A percentile compares a stretch with the other conserved stretches of the same genome.
Evolutionary conservation across 1,140 invertebrate genomes (phyloP).

Genomic region (Halictus rubicundus): DNA sequence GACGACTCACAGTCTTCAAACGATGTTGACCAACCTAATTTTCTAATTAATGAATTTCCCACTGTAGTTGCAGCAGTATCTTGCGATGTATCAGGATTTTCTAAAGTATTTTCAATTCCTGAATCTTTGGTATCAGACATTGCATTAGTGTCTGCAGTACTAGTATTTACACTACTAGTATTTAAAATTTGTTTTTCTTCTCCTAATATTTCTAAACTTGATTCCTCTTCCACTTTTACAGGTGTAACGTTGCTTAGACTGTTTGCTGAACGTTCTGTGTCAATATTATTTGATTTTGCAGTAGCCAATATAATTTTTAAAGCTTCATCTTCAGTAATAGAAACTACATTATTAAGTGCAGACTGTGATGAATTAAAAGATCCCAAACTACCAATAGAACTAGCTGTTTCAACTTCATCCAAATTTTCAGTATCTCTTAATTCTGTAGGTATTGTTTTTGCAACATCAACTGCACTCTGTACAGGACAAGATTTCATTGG

Average conservation of each 20-base stretch:
- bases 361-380: slow-evolving; percentile 74
- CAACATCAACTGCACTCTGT: slow-evolving; percentile 86
- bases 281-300: neutral
- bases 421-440: slow-evolving; percentile 73
- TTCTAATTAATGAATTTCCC: slow-evolving; percentile 86
- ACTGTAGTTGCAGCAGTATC: slow-evolving; percentile 56
- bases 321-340: slow-evolving; percentile 83
- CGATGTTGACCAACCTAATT: slow-evolving; percentile 85
- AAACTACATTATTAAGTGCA: slow-evolving; percentile 68
- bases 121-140: slow-evolving; percentile 33
- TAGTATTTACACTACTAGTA: slow-evolving; percentile 46
- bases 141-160: slow-evolving; percentile 47
- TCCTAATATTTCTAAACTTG: neutral
- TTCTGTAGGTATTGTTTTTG: slow-evolving; percentile 83
- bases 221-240: slow-evolving; percentile 53
- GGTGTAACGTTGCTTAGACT: slow-evolving; percentile 14
- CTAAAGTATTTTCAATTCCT: slow-evolving; percentile 23
- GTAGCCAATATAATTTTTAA: slow-evolving; percentile 84
- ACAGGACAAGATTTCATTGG: slow-evolving; percentile 86
- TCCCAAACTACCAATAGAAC: slow-evolving; percentile 74
- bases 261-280: slow-evolving; percentile 5
- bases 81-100: slow-evolving; percentile 52
- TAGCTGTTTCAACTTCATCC: slow-evolving; percentile 74
- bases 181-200: slow-evolving; percentile 44
- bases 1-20: slow-evolving; percentile 82